Conservation (phyloP, 2,888 invertebrate species). For the Drosophila pseudotalamancana region DNA sequence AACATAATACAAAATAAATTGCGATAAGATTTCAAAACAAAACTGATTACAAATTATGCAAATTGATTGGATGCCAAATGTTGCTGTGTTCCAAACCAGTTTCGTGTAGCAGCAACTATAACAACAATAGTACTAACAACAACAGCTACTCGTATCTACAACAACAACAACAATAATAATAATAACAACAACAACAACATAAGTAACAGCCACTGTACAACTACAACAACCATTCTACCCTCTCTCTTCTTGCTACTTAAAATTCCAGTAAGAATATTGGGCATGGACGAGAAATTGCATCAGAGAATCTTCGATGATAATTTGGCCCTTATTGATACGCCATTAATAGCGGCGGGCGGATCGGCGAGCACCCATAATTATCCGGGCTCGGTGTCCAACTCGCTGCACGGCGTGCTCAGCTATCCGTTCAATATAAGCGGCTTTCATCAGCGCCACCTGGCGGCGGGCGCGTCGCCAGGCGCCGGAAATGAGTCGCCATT, state of each 20-base stretch:
- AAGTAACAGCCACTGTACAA: slow-evolving; percentile 45
- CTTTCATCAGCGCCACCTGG: slow-evolving; percentile 83
- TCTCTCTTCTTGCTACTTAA: slow-evolving; percentile 79
- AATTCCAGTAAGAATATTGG: slow-evolving; percentile 85
- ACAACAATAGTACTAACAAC: slow-evolving; percentile 35
- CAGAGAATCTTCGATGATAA: slow-evolving; percentile 84
- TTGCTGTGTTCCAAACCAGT: slow-evolving; percentile 47
- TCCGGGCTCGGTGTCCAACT: slow-evolving; percentile 77
- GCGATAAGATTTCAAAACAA: slow-evolving; percentile 25
- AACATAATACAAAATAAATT: slow-evolving; percentile 7
- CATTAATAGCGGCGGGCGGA: slow-evolving; percentile 80
- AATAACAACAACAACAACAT: slow-evolving; percentile 41
- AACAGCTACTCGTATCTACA: slow-evolving; percentile 49
- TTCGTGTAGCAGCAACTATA: slow-evolving; percentile 57
- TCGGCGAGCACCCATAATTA: slow-evolving; percentile 78
- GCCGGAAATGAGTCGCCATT: slow-evolving; percentile 78
- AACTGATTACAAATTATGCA: slow-evolving; percentile 39
- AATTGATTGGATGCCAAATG: slow-evolving; percentile 59
- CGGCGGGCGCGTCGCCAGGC: slow-evolving; percentile 71
- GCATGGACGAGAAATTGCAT: slow-evolving; percentile 85
- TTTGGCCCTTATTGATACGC: slow-evolving; percentile 84
- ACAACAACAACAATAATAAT: slow-evolving; percentile 24
- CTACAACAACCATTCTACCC: slow-evolving; percentile 76
- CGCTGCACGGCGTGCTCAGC: slow-evolving; percentile 79
- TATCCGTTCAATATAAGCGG: slow-evolving; percentile 85